phyloP scores from a whole-genome alignment of 1,140 invertebrate genomes.

The Phthorimaea operculella region DNA sequence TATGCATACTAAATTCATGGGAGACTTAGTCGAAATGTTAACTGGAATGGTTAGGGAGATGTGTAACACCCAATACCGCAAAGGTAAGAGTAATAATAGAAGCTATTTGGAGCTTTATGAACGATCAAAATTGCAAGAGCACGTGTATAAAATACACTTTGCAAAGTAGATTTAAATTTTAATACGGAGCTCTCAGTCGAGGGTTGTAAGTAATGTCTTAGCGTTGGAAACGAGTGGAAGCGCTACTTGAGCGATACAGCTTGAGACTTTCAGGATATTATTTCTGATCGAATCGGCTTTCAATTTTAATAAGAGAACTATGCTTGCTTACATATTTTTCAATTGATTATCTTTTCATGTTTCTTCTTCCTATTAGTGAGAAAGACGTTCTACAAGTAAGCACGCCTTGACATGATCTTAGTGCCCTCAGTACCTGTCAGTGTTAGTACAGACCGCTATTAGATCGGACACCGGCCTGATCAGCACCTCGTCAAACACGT shows the following conservation, averaged over 20 bases:
- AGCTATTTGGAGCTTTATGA: conserved; percentile 62
- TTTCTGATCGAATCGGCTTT: too few relatives aligned
- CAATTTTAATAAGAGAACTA: too few relatives aligned
- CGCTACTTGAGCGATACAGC: conserved; percentile 1
- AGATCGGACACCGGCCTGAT: too few relatives aligned
- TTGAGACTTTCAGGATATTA: too few relatives aligned
- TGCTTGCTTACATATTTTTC: too few relatives aligned
- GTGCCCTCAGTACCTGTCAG: too few relatives aligned
- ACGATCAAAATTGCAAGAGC: conserved; percentile 66
- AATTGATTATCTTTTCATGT: too few relatives aligned
- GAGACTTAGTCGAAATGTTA: conserved; percentile 53
- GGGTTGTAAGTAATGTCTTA: conserved; percentile 62
- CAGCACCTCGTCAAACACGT: too few relatives aligned
- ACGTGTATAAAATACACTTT: conserved; percentile 68
- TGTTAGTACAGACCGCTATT: too few relatives aligned
- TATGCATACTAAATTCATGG: conserved; percentile 59
- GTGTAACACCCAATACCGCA: conserved; percentile 60
- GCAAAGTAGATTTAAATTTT: conserved; percentile 69
- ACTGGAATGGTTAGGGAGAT: conserved; percentile 42
- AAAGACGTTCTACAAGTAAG: too few relatives aligned
- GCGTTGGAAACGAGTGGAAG: conserved; percentile 52
- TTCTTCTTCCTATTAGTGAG: too few relatives aligned
- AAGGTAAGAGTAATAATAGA: conserved; percentile 62
- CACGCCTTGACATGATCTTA: too few relatives aligned
- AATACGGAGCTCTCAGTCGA: conserved; percentile 65